phyloP scores from a whole-genome alignment of 2,888 invertebrate species.

The Phortica okadai region DNA sequence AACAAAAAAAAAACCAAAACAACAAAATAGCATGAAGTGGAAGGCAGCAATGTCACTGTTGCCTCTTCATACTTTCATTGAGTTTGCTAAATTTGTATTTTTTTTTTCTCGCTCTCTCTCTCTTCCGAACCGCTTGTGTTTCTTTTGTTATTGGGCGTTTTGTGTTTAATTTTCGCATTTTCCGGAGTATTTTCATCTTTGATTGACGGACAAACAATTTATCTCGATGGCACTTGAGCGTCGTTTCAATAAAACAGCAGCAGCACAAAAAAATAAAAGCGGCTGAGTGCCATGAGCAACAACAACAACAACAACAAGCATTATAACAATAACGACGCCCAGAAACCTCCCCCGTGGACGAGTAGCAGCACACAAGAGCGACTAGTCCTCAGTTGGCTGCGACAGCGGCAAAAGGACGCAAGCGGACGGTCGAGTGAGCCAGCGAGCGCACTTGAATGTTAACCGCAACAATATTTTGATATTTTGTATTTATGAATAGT shows the following conservation, averaged over 20 bases:
- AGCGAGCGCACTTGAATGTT: slow-evolving; percentile 34
- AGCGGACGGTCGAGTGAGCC: neutral
- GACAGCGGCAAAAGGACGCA: neutral
- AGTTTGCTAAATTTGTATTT: neutral
- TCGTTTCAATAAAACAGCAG: slow-evolving; percentile 30
- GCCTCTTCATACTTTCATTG: slow-evolving; percentile 8
- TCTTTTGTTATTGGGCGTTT: slow-evolving; percentile 33
- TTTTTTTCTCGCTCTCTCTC: neutral
- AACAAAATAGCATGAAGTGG: slow-evolving; percentile 50
- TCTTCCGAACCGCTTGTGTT: neutral
- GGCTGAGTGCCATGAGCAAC: neutral
- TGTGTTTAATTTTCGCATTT: slow-evolving; percentile 72
- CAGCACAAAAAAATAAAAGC: slow-evolving; percentile 8
- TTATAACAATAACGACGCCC: neutral
- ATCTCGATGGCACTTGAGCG: slow-evolving; percentile 64
- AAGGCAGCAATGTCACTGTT: slow-evolving; percentile 28
- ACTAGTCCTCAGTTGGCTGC: slow-evolving; percentile 13
- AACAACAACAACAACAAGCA: neutral
- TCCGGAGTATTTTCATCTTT: slow-evolving; percentile 67
- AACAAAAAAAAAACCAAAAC: slow-evolving; percentile 50
- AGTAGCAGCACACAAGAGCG: slow-evolving; percentile 29
- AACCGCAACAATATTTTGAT: slow-evolving; percentile 48
- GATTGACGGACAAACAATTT: slow-evolving; percentile 72
- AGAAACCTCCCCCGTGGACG: neutral
- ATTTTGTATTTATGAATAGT: slow-evolving; percentile 64